Base-by-base conservation (phyloP, 1,140 invertebrate genomes). In the Sminthurides bifidus region DNA sequence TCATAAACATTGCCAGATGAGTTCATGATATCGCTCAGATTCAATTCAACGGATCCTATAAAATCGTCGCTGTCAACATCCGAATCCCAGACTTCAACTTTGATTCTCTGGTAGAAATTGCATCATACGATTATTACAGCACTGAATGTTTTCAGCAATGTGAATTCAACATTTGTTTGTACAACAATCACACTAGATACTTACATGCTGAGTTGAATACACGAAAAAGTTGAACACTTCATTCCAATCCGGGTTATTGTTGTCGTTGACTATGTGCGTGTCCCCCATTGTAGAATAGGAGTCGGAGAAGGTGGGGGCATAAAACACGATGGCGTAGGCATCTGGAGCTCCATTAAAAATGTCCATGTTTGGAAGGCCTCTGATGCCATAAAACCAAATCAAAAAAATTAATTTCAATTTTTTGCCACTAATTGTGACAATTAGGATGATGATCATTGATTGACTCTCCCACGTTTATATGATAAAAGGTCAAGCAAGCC, bases 331-430 rank as follows among this genome's bases (percentile, higher is more conserved):
- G 3, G 35, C 33, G 19, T 51, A 56, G 2, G 54, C 8, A 41
- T 56, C 54, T 30, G 54, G 48, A 5, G 45, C 24, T 6, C 54
- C 54, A 31, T 51, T 31, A 6, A 38, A 38, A 23, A 38, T 31
- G 23, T 56, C 54, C 31, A 40, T 17, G 2, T 23, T 30, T 17
- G 54, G 54, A 17, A 56, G 33, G 17, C 43, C 26, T 29, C 54
- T 56, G 40, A 17, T 43, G 41, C 8, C 24, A 43, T 15, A 48
- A 48, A 6, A 10, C 4, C 6, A 48, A 54, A 44, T 54, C 12
- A 24, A 8, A 41, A 24, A 43, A 41, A 21, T 46, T 48, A 19
- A 23, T 23, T 5, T 23, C n/a, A 48, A 53, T 17, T 10, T n/a
- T n/a, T n/a, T n/a, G n/a, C n/a, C n/a, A n/a, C n/a, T n/a, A n/a